Conservation (phyloP, 2,113 vertebrate genomes). For the Melanocharis versteri region DNA sequence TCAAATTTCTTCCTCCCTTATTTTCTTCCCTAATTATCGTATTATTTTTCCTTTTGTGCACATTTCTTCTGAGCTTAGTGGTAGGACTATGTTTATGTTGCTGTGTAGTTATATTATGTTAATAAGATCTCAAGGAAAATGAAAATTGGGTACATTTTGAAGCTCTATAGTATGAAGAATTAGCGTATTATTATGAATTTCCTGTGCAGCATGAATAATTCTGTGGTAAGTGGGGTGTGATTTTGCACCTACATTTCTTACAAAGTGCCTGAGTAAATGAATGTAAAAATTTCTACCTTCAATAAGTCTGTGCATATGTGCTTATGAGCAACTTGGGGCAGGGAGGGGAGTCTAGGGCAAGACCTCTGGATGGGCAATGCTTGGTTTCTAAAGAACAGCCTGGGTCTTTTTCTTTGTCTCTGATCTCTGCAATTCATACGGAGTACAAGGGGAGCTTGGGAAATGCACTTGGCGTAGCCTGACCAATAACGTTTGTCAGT, state of each 20-base stretch:
- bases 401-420: not conserved
- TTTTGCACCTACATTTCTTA: not conserved
- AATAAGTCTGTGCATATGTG: not conserved
- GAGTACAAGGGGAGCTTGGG: not conserved
- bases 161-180: not conserved
- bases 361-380: not conserved
- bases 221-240: not conserved
- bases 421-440: not conserved
- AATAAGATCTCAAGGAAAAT: not conserved
- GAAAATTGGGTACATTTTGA: not conserved
- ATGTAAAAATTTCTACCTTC: not conserved
- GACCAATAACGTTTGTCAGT: not conserved
- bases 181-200: not conserved
- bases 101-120: not conserved
- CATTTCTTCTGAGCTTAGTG: not conserved
- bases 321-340: rapidly evolving
- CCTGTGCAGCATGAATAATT: not conserved
- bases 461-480: not conserved
- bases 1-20: not conserved
- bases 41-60: not conserved
- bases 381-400: not conserved
- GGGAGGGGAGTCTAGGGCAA: not conserved
- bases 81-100: not conserved
- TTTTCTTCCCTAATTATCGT: not conserved
- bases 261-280: not conserved